phyloP scores from a whole-genome alignment of 2,888 invertebrate species.

The Apeira syringaria region DNA sequence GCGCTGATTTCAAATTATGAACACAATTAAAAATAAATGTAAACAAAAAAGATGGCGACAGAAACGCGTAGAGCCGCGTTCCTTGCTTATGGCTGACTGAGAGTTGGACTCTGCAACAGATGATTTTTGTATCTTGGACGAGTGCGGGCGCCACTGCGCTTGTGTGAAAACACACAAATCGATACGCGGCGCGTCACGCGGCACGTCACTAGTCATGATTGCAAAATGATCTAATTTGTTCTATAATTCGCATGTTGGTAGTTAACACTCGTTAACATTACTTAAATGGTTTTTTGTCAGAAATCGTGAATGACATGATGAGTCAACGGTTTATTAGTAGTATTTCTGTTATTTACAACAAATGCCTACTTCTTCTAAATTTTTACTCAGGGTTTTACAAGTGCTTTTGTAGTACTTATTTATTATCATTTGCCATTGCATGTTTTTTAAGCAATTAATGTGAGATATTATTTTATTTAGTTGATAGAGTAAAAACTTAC shows the following conservation, averaged over 20 bases:
- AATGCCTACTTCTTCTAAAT: too few relatives aligned
- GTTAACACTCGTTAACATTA: not conserved
- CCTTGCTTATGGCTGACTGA: constrained; percentile 71
- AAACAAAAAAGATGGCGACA: constrained; percentile 42
- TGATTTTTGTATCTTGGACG: constrained; percentile 63
- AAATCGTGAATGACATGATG: not conserved
- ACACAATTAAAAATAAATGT: constrained; percentile 49
- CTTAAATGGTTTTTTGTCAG: not conserved
- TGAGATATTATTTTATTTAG: too few relatives aligned
- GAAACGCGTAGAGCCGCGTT: constrained; percentile 52
- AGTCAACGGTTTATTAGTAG: not conserved
- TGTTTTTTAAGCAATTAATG: too few relatives aligned
- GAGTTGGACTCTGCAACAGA: constrained; percentile 58
- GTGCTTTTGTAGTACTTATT: too few relatives aligned
- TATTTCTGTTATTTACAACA: too few relatives aligned
- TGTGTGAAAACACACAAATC: constrained; percentile 65
- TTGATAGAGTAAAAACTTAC: too few relatives aligned
- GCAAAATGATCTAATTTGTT: constrained; percentile 6
- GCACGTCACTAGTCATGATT: constrained; percentile 24
- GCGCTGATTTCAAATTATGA: constrained; percentile 23
- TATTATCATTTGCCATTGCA: too few relatives aligned
- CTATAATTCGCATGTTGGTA: not conserved
- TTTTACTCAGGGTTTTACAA: too few relatives aligned
- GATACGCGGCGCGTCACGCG: constrained; percentile 49
- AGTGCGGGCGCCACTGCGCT: constrained; percentile 49